Evolutionary conservation across 2,797 vertebrate species (phyloP).

Genomic region (Erithacus rubecula): DNA sequence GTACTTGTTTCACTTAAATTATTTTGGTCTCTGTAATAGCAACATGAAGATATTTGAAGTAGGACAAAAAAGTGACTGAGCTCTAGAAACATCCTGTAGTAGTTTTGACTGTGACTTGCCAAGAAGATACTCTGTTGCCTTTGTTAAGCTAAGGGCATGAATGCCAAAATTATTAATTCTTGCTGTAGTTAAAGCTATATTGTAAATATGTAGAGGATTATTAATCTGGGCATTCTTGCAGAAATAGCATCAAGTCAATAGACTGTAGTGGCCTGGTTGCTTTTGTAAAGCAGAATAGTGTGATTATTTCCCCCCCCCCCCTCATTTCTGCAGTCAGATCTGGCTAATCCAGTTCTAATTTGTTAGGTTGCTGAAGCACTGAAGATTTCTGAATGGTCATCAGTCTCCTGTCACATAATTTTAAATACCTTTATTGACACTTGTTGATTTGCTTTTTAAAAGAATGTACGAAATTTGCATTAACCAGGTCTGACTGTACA

Average conservation of each 20-base stretch:
- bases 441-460: constrained; percentile 13
- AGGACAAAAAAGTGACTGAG: constrained; percentile 13
- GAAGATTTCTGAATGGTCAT: neutral
- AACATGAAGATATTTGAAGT: constrained; percentile 22
- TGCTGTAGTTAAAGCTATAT: constrained; percentile 61
- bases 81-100: constrained; percentile 61
- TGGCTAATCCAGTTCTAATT: constrained; percentile 53
- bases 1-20: neutral
- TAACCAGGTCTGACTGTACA: constrained; percentile 73
- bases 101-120: constrained; percentile 71
- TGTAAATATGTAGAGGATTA: constrained; percentile 72
- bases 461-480: constrained; percentile 9
- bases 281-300: constrained; percentile 78
- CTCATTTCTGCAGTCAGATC: constrained; percentile 70
- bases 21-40: constrained; percentile 10
- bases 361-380: neutral
- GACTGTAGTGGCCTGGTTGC: constrained; percentile 80
- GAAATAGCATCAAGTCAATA: constrained; percentile 71
- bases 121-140: constrained; percentile 74
- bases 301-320: constrained; percentile 32
- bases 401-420: neutral
- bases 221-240: constrained; percentile 70
- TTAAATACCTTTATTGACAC: neutral
- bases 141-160: constrained; percentile 68
- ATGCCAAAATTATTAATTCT: constrained; percentile 71